Base-by-base conservation (phyloP, 2,113 vertebrate genomes). In the Anolis sagrei region DNA sequence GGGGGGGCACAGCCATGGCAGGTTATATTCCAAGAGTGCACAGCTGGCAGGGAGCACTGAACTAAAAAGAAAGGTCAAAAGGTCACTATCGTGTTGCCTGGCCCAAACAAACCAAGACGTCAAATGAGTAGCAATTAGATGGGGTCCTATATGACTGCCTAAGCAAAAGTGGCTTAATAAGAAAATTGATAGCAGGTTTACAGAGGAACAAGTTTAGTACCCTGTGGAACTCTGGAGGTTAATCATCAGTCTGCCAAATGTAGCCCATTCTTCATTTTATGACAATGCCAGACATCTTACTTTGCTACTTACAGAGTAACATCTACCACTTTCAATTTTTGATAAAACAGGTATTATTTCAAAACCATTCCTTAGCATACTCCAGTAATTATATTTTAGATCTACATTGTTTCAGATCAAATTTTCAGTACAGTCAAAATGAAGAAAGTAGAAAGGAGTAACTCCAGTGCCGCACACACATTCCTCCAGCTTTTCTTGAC, bases 111-210 rank as follows among this genome's bases (percentile, higher is more conserved):
- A 95, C 94, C 95, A 96, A 93, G 90, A 94, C 94, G 94, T 95
- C 95, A 93, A 94, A 95, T 94, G 90, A 92, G 93, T 85, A 82
- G 91, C 94, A 95, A 95, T 96, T 94, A 94, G 94, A 94, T 89
- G 85, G 90, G 91, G 89, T 92, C 89, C 92, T 94, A 90, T 85
- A 93, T 88, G 83, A 87, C 66, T 88, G 86, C 62, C 62, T 44
- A 58, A 80, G 74, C 58, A 93, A 90, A 79, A 66, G 73, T 90
- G 83, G 44, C 72, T 76, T 5, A 34, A 92, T 34, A 44, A 79
- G 36, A 19, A 19, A 62, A 85, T 62, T 29, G 78, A 23, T 44
- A 54, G 48, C 7, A 39, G 83, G 74, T 86, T 66, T 70, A 36
- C 32, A 72, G 0, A 0, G 78, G 14, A 39, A 77, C 23, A 70